Base-by-base conservation (phyloP, 2,888 invertebrate genomes). In the Leptopilina drosophilae region DNA sequence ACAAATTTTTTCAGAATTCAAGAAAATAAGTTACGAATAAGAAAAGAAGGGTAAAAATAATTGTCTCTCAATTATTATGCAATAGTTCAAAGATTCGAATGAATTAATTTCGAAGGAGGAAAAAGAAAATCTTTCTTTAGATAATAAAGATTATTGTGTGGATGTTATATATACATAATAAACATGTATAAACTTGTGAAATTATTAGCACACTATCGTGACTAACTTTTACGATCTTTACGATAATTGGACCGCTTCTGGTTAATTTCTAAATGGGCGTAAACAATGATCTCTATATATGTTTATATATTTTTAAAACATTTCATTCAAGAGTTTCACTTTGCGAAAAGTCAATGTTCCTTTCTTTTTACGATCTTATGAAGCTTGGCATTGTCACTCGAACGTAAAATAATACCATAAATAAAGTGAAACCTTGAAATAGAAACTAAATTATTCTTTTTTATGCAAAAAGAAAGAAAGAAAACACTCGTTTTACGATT, bases 291-390 rank as follows among this genome's bases (percentile, higher is more conserved):
- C n/a, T 40, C 65, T 65, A 40, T 65, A 65, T 49, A 49, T 9
- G n/a, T 20, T 1, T 20, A 20, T 20, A 20, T 65, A 65, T 65
- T 65, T 65, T 65, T 14, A 65, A 64, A 14, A 62, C 20, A 65
- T 40, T 65, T 65, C 33, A 65, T 65, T 65, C 26, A 65, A n/a
- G 65, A 65, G 65, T 65, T 65, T 65, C 65, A n/a, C 65, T 65
- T 49, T n/a, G 65, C 42, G 14, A n/a, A 65, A 65, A 40, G 62
- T 20, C 62, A 9, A 62, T 62, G 20, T 20, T 62, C 62, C 9
- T 62, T 62, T 62, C 42, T 62, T 62, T 62, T 49, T 62, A 62
- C 9, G 62, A 62, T 20, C 20, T 7, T 62, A 15, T 62, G 62
- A 20, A 15, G 62, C 20, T 20, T 62, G 62, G 62, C 62, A 62